Conservation (phyloP, 2,113 vertebrate genomes). For the Callaeas wilsoni region DNA sequence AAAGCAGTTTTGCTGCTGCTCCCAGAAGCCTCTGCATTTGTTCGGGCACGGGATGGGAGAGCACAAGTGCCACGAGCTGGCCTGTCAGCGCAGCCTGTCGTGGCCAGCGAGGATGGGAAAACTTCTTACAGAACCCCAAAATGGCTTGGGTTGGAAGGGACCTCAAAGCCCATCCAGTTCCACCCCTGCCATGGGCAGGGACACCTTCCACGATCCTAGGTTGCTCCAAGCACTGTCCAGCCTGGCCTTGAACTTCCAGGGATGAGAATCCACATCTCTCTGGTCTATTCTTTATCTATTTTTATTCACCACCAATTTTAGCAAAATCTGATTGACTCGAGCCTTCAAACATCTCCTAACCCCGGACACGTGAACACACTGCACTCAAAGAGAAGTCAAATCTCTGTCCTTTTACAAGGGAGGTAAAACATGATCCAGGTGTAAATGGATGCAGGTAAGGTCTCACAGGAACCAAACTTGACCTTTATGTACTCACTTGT, state of each 20-base stretch:
- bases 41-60: rapidly evolving
- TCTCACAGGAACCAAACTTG: neutral
- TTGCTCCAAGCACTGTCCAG: neutral
- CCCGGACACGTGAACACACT: rapidly evolving
- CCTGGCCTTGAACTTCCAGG: neutral
- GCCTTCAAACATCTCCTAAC: neutral
- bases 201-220: neutral
- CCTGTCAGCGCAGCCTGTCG: neutral
- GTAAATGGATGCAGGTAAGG: neutral
- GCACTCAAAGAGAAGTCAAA: neutral
- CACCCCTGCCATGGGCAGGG: neutral
- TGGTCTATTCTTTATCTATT: neutral
- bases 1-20: neutral
- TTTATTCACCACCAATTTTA: neutral
- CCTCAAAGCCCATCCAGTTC: neutral
- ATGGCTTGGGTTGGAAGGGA: neutral
- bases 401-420: neutral
- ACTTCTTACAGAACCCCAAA: neutral
- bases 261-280: neutral
- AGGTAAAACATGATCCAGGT: neutral
- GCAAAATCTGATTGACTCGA: neutral
- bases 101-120: rapidly evolving
- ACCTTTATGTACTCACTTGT: neutral
- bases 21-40: neutral
- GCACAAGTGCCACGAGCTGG: neutral